Base-by-base conservation (phyloP, 1,140 invertebrate species). In the Meloidogyne floridensis region DNA sequence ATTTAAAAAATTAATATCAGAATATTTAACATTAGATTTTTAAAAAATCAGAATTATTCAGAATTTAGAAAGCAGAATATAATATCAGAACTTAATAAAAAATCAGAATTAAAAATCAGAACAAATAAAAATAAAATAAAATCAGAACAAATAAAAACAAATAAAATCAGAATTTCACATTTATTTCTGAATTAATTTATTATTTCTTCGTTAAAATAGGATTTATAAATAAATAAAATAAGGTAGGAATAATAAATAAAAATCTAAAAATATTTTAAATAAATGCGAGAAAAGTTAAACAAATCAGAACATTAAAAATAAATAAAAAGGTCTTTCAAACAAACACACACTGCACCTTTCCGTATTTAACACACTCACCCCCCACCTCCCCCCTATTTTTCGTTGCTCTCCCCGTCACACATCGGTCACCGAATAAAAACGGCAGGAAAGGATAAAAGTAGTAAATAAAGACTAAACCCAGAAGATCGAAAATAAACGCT, bases 261-360 rank as follows among this genome's bases (percentile, higher is more conserved):
- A 47, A 47, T 47, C 7, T 47, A 47, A 47, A 47, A 47, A 47
- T 47, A 47, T 47, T 47, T 4, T 47, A 47, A 47, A 65, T n/a
- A 65, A 65, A 65, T 65, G 59, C 15, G 59, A 65, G 3, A 65
- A 65, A 65, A 65, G n/a, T 6, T 54, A 65, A 65, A 65, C 59
- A 65, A 65, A 65, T 65, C n/a, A 65, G 59, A 65, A 65, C 59
- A 65, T 65, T 15, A 59, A 59, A 59, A 59, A 15, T 65, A 65
- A n/a, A 65, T 13, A 65, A n/a, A 65, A 59, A 59, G 15, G 56
- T 59, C 56, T 59, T 59, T 59, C 15, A 59, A 65, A 5, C 15
- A 59, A 59, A 15, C 15, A 56, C 13, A n/a, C 47, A 47, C n/a
- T 65, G 59, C 59, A 65, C 59, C 59, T 65, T 65, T 65, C 59